Base-by-base conservation (phyloP, 1,140 invertebrate genomes). In the Drosophila pseudoobscura region DNA sequence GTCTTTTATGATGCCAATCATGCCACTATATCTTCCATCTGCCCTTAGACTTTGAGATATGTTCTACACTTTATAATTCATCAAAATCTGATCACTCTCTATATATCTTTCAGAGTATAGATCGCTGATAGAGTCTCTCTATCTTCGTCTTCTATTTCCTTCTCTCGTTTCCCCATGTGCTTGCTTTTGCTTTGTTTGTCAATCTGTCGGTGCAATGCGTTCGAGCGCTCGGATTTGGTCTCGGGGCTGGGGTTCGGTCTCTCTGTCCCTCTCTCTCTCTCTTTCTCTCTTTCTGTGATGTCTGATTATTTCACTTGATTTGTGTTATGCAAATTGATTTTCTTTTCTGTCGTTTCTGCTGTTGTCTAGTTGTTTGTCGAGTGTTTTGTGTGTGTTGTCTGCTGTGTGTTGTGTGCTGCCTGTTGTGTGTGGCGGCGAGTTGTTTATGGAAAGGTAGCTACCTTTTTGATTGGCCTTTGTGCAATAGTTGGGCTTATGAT, bases 321-420 rank as follows among this genome's bases (percentile, higher is more conserved):
- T 80, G 62, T 79, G 65, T 78, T 88, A 87, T 87, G 82, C 82
- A 87, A 87, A 87, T 82, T 78, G 78, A 88, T 87, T 88, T 82
- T 78, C 53, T 69, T 88, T 82, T 71, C 54, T 61, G 35, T 51
- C 43, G 49, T 35, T 56, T 20, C 31, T 26, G n/a, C 17, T 57
- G 44, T 60, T 63, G 55, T 66, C 69, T 59, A 35, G 35, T 56
- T 75, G 55, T 66, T 74, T 59, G 43, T 46, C 58, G 39, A 31
- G 41, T 31, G 35, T 44, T 47, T 46, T 46, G 24, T 49, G 59
- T 59, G 54, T 59, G 49, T 72, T 39, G 35, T 39, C 11, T 35
- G 9, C 11, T 11, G 31, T 35, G 7, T 39, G 35, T 39, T 39
- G 9, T 35, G 8, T 35, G 31, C 8, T 72, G 20, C 52, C n/a